Conservation (phyloP, 92 coral and sea anemone species). For the Porites divaricata region DNA sequence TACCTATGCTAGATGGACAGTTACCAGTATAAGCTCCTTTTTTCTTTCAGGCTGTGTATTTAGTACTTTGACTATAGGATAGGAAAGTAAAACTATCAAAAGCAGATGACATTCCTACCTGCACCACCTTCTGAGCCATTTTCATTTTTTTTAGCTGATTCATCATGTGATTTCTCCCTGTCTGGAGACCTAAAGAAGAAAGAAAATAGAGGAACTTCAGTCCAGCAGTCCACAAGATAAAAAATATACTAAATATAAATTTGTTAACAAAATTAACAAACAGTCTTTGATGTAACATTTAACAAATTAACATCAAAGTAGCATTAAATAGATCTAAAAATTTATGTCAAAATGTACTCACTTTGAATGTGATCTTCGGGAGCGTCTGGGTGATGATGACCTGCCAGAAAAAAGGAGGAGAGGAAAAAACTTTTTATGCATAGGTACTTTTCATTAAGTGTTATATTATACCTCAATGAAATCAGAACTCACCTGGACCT, state of each 20-base stretch:
- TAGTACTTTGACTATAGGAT: no score
- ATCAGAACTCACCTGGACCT: conserved; percentile 61
- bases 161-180: conserved; percentile 35
- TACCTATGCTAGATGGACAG: no score
- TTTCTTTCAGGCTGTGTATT: no score
- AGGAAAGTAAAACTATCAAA: not conserved
- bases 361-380: conserved; percentile 77
- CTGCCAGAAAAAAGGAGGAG: conserved; percentile 32
- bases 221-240: not conserved
- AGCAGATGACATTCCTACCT: not conserved
- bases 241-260: no score
- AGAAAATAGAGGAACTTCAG: not conserved
- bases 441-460: not conserved
- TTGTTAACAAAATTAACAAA: no score
- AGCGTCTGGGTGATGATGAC: conserved; percentile 76
- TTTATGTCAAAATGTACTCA: not conserved
- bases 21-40: no score
- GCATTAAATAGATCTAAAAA: no score
- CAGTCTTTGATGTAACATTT: no score
- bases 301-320: no score
- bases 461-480: no score
- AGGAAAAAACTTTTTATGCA: not conserved
- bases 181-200: conserved; percentile 52
- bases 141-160: not conserved
- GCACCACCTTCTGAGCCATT: conserved; percentile 39